phyloP scores from a whole-genome alignment of 2,888 invertebrate species.

The Amphimallon solstitiale region DNA sequence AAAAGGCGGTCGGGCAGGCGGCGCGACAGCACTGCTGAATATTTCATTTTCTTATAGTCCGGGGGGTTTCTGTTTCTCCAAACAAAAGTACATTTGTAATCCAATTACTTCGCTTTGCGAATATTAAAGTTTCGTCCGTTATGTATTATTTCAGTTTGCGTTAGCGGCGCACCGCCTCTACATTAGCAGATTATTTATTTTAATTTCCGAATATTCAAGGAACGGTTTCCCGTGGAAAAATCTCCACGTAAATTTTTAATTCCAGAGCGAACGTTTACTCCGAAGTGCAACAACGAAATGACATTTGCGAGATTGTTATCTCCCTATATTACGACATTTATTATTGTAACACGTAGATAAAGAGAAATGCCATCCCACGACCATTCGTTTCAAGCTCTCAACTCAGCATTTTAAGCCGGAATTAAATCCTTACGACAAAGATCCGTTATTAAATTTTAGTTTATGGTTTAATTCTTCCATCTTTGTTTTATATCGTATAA shows the following conservation, averaged over 20 bases:
- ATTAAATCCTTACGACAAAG: too few relatives aligned
- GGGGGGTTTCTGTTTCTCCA: constrained; percentile 49
- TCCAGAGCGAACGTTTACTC: neutral
- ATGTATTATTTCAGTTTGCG: constrained; percentile 53
- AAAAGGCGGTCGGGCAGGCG: constrained; percentile 1
- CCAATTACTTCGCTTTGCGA: constrained; percentile 55
- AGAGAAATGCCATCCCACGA: too few relatives aligned
- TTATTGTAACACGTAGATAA: too few relatives aligned
- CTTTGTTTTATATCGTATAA: too few relatives aligned
- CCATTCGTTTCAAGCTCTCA: too few relatives aligned
- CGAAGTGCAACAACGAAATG: too few relatives aligned
- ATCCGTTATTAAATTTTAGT: too few relatives aligned
- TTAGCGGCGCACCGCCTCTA: constrained; percentile 21
- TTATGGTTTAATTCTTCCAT: too few relatives aligned
- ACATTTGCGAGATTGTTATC: neutral
- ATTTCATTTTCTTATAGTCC: constrained; percentile 55
- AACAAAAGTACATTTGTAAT: constrained; percentile 56
- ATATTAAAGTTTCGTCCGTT: constrained; percentile 53
- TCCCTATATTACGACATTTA: neutral
- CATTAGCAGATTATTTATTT: constrained; percentile 39
- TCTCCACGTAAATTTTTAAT: neutral
- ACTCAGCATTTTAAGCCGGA: too few relatives aligned
- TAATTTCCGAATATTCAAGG: constrained; percentile 24
- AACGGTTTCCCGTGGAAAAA: neutral
- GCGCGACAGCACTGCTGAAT: constrained; percentile 45